These are phyloP conservation scores for Steatornis caripensis DNA, from an alignment of 2,113 vertebrate genomes.

Conservation along the genomic window DNA sequence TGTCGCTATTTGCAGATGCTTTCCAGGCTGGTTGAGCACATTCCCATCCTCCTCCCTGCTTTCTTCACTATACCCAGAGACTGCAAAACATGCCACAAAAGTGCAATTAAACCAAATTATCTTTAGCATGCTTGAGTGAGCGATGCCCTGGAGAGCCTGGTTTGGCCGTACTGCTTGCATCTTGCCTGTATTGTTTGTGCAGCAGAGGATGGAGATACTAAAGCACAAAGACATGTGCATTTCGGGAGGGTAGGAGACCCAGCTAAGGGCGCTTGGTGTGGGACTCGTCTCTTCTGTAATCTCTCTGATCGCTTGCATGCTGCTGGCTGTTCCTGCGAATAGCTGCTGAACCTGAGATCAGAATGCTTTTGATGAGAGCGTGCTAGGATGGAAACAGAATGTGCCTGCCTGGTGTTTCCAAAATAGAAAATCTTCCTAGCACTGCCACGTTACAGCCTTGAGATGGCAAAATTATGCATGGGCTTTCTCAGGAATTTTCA, in stretches of 20 bases:
- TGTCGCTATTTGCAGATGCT: background rate
- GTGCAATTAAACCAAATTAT: background rate
- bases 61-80: background rate
- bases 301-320: background rate
- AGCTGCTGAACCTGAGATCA: constrained; percentile 2
- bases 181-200: background rate
- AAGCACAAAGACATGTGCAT: accelerated
- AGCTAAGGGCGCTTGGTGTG: background rate
- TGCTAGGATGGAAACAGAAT: constrained; percentile 21
- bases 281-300: background rate
- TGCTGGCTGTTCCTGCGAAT: constrained; percentile 2
- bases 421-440: constrained; percentile 8
- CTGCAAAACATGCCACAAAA: background rate
- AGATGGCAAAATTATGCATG: constrained; percentile 47
- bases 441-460: background rate
- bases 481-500: background rate
- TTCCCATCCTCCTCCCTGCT: background rate
- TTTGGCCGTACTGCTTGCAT: background rate
- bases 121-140: background rate
- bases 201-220: background rate
- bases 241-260: background rate
- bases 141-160: background rate
- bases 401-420: constrained; percentile 33
- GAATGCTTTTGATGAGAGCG: constrained; percentile 44
- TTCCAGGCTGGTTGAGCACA: background rate